Base-by-base conservation (phyloP, 1,140 invertebrate species). In the Tenebrio molitor region DNA sequence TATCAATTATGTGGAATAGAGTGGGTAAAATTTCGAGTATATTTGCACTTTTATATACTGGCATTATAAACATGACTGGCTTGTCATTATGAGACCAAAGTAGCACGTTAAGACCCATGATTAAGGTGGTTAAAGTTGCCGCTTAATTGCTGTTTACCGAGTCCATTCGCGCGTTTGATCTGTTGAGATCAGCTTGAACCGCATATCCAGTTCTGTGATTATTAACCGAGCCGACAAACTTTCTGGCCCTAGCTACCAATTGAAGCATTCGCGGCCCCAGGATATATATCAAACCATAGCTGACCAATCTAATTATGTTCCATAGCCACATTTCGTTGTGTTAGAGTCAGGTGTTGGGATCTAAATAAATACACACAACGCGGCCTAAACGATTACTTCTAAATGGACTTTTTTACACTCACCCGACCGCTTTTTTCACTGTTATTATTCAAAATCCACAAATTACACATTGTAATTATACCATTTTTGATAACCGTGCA, bases 71-170 rank as follows among this genome's bases (percentile, higher is more conserved):
- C 74, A 77, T 64, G 74, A 75, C 71, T 77, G 71, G 74, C 65
- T 74, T 76, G 75, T 78, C 74, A 80, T 80, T 80, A 80, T 76
- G 74, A 75, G 73, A 74, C 77, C 79, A 80, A 80, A 81, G 81
- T 80, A 81, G 81, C 78, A 79, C 77, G 77, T 77, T 76, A 74
- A 80, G 78, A 75, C 76, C 76, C 74, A 69, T 82, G 81, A 82
- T 82, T 82, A 82, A 77, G 78, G 78, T 78, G 78, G 79, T 81
- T 79, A 79, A 78, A 80, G 76, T 81, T 77, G 79, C 78, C 80
- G 76, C 79, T 81, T 82, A 82, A 82, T 82, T 82, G 81, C 81
- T 82, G 81, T 82, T 82, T 82, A 82, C 81, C 69, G 76, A 82
- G 78, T 75, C 80, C 76, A 82, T 82, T 82, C 81, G 80, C 81